phyloP scores from a whole-genome alignment of 1,140 invertebrate species.

The Aphis craccivora region DNA sequence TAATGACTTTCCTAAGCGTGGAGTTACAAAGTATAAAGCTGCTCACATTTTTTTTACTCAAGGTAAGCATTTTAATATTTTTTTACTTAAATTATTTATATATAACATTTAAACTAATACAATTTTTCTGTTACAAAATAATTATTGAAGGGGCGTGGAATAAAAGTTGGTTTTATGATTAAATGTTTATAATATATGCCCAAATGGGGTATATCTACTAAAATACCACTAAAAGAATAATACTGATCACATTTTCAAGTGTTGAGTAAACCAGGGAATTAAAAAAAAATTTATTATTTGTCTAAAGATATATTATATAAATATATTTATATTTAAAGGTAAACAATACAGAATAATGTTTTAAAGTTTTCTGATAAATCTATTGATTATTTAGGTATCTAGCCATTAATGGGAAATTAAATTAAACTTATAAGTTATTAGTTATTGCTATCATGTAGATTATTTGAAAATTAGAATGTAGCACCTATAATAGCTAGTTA shows the following conservation, averaged over 20 bases:
- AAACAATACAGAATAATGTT: background rate
- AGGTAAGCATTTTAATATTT: slow-evolving; percentile 70
- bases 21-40: slow-evolving; percentile 86
- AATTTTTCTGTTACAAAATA: background rate
- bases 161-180: background rate
- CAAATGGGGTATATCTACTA: background rate
- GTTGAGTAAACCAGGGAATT: background rate
- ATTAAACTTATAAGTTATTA: background rate
- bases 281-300: background rate
- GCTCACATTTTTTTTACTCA: slow-evolving; percentile 99
- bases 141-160: background rate
- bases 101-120: background rate
- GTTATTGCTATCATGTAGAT: background rate
- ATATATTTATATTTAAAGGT: background rate
- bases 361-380: background rate
- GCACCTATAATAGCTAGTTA: background rate
- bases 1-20: slow-evolving; percentile 89
- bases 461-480: background rate
- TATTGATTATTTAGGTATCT: background rate
- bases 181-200: background rate
- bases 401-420: background rate
- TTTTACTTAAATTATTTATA: background rate
- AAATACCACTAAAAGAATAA: background rate
- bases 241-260: background rate
- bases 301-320: background rate